A percentile compares a stretch with the other conserved stretches of the same genome.
Conservation (phyloP, 2,888 invertebrate genomes). For the Tetramorium bicarinatum region DNA sequence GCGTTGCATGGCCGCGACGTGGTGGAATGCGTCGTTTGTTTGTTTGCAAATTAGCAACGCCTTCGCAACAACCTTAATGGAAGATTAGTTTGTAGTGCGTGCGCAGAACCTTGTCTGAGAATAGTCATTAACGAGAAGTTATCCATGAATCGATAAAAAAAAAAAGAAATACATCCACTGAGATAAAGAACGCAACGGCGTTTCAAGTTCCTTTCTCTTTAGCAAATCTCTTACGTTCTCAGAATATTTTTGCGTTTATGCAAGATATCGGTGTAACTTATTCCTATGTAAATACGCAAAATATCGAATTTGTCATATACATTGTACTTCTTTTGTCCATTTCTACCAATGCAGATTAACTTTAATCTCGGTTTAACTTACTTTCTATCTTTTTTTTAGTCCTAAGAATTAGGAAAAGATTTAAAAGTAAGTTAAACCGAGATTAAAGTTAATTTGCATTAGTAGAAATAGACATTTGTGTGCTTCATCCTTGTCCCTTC, state of each 20-base stretch:
- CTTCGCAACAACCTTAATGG: conserved; percentile 17
- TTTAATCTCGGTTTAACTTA: too few species aligned
- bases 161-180: neutral
- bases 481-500: neutral
- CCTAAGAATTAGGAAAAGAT: too few species aligned
- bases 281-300: neutral
- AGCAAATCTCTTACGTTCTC: neutral
- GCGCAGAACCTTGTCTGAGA: neutral
- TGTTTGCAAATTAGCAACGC: conserved; percentile 41
- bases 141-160: neutral
- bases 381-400: too few species aligned
- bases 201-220: neutral
- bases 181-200: neutral
- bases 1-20: neutral
- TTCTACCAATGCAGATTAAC: too few species aligned
- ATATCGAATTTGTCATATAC: neutral
- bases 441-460: too few species aligned
- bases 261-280: neutral
- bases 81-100: neutral
- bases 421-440: too few species aligned
- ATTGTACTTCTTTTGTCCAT: too few species aligned
- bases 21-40: conserved; percentile 31
- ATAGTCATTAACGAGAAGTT: conserved; percentile 14
- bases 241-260: neutral
- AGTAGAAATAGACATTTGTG: too few species aligned